Evolutionary conservation across 2,888 invertebrate species (phyloP), one percentile per base, ranked within the genome.

Genomic region (Scaptomyza tumidula): DNA sequence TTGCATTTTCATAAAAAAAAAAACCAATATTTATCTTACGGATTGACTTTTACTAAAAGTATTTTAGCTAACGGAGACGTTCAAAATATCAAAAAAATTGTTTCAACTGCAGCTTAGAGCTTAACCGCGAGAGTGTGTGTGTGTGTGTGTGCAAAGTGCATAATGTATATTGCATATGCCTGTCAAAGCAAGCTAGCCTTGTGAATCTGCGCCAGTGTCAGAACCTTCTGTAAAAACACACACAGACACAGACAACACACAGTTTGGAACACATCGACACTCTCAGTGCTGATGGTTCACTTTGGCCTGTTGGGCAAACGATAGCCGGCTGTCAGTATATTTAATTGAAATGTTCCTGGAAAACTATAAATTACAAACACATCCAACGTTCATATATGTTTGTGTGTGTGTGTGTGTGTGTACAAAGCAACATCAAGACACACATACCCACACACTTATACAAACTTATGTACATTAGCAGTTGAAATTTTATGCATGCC

Each of bases 331-430:
- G 86, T 86, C 86, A 86, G 82, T 86, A 83, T 80, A 80, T 86
- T 86, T 80, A 86, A 82, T 82, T 82, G 82, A 82, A 86, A 82
- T 86, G 80, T 80, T 86, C 54, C 80, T 76, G 73, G 59, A 71
- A 82, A 80, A 75, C 82, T 78, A 86, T 86, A 86, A 83, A 82
- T 78, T 82, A 78, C 86, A 78, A 69, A 82, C 70, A 80, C 72
- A 82, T 78, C 54, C 75, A 70, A 49, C 43, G 31, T 72, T 60
- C 72, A 63, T 61, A 70, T 65, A 53, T 52, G 52, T 59, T 44
- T 14, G 3, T 14, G 7, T 39, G 14, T 14, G 39, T 39, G 14
- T 39, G 9, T 7, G 14, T 39, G 9, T 67, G 60, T 52, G 54
- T 59, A 53, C 49, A 66, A n/a, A 39, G 46, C 50, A 24, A 48